Base-by-base conservation (phyloP, 2,113 vertebrate species). In the Vulpes vulpes region DNA sequence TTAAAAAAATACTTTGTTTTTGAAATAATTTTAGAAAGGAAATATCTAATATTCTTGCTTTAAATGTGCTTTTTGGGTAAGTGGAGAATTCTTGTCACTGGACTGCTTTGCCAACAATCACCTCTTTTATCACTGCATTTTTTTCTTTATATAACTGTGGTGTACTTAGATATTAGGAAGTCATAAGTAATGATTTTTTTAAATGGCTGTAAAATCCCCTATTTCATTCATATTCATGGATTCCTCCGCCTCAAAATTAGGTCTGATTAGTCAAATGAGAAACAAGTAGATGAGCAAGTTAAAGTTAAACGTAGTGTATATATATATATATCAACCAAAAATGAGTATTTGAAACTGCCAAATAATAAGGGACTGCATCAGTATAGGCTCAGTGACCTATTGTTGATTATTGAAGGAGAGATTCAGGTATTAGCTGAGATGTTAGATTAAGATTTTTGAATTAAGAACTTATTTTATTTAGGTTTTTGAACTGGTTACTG, bases 381-480 rank as follows among this genome's bases (percentile, higher is more conserved):
- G 17, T 65, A 8, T 16, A 43, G 43, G 5, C 20, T 38, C 49
- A 69, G 14, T 67, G 55, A 79, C 4, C 27, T 79, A 23, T 38
- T 32, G 15, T 83, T 16, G 35, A 0, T 74, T 69, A 57, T 1
- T 82, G 60, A 82, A 87, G 32, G 65, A 65, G 53, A 43, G 60
- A 55, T 74, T 82, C 17, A 16, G 89, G 12, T 82, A 43, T 60
- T 88, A 73, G 69, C n/a, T 65, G 55, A 51, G 15, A 89, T 25
- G 19, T 57, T 88, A 53, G 22, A 71, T 91, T 59, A 65, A 65
- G 43, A 51, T 53, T 74, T 92, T 92, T 65, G 19, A 94, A 78
- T 92, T 43, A 57, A 85, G 55, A 62, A 23, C 82, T 86, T 95
- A 91, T 22, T 91, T 81, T 94, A 62, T 51, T 91, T 94, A 88